phyloP scores from a whole-genome alignment of 2,888 invertebrate genomes.

The Papilio gigon region DNA sequence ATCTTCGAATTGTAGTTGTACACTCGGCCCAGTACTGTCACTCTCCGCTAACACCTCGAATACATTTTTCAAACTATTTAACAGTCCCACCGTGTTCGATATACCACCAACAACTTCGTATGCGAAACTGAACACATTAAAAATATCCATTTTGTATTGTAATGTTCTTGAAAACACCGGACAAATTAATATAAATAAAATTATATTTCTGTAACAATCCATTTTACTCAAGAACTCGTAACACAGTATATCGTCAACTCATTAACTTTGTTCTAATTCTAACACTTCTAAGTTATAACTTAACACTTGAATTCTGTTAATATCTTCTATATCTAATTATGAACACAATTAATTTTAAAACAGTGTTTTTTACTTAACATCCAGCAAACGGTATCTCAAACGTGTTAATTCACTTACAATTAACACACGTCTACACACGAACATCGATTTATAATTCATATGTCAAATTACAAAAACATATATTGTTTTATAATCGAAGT shows the following conservation, averaged over 20 bases:
- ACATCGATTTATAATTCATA: constrained; percentile 14
- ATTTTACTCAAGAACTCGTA: not conserved
- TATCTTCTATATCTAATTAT: too few relatives aligned
- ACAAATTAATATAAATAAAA: constrained; percentile 1
- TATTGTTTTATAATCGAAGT: constrained; percentile 23
- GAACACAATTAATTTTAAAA: too few relatives aligned
- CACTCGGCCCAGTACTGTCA: constrained; percentile 14
- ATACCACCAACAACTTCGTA: constrained; percentile 39
- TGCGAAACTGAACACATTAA: constrained; percentile 30
- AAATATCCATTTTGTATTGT: constrained; percentile 15
- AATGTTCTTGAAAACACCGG: constrained; percentile 1
- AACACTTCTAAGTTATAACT: not conserved
- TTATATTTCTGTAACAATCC: constrained; percentile 21
- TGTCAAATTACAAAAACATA: constrained; percentile 13
- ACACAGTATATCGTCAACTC: constrained; percentile 1
- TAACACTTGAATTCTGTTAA: not conserved
- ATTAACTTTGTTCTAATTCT: not conserved
- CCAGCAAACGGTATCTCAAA: not conserved
- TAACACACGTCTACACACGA: constrained; percentile 1
- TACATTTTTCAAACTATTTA: constrained; percentile 43
- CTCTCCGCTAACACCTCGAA: constrained; percentile 40
- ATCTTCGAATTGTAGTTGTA: constrained; percentile 50
- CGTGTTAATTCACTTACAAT: not conserved
- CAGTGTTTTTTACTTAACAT: not conserved
- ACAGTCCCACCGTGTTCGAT: constrained; percentile 38